Evolutionary conservation across 2,797 vertebrate species (phyloP).

Genomic region (Poeciliopsis infans): DNA sequence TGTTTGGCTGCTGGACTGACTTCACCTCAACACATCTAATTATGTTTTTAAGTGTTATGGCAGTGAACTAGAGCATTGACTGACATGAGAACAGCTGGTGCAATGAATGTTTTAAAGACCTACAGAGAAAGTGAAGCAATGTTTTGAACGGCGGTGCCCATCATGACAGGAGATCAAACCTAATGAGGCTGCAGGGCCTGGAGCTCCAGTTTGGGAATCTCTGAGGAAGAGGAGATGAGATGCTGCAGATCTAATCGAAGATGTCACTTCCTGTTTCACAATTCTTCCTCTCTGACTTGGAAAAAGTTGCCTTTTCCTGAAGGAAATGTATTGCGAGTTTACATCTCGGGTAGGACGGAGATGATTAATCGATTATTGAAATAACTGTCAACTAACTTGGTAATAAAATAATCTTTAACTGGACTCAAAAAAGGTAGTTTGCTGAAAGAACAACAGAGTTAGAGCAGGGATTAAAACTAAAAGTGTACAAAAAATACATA

Average conservation of each 20-base stretch:
- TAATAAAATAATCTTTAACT: too few species aligned
- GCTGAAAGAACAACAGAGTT: too few species aligned
- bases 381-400: too few species aligned
- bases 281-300: conserved; percentile 5
- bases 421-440: too few species aligned
- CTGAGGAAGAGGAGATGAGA: background rate
- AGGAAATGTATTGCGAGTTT: background rate
- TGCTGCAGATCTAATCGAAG: background rate
- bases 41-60: background rate
- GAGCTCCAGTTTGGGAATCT: conserved; percentile 21
- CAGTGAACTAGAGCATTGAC: conserved; percentile 8
- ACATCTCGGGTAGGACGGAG: too few species aligned
- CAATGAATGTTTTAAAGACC: conserved; percentile 39
- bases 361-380: too few species aligned
- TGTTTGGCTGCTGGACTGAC: background rate
- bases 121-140: conserved; percentile 22
- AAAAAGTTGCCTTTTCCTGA: background rate
- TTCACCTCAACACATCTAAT: background rate
- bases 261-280: background rate
- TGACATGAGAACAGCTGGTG: conserved; percentile 50
- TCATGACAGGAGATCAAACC: conserved; percentile 26
- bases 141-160: conserved; percentile 40
- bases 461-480: too few species aligned
- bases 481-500: too few species aligned
- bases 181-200: conserved; percentile 19